phyloP scores from a whole-genome alignment of 2,797 vertebrate genomes.

The Tenualosa thibaudeaui region DNA sequence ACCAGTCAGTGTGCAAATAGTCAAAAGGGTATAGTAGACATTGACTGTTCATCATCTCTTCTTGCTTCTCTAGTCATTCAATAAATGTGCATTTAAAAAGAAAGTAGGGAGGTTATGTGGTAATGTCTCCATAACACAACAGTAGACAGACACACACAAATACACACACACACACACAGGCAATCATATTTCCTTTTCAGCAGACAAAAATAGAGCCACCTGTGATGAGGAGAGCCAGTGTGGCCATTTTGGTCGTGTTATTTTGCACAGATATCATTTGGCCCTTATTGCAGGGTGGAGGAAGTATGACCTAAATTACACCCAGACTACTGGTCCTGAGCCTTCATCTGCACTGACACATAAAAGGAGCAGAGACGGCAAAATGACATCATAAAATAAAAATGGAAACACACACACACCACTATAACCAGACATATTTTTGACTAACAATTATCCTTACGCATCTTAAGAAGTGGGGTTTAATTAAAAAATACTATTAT shows the following conservation, averaged over 20 bases:
- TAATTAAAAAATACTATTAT: background rate
- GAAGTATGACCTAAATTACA: constrained; percentile 13
- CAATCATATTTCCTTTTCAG: background rate
- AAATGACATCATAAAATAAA: constrained; percentile 28
- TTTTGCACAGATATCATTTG: background rate
- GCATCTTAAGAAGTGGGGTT: background rate
- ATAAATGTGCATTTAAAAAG: background rate
- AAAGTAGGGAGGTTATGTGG: background rate
- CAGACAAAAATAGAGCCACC: background rate
- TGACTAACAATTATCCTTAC: background rate
- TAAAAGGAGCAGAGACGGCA: background rate
- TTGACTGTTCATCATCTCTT: background rate
- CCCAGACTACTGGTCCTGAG: background rate
- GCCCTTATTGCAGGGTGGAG: constrained; percentile 11
- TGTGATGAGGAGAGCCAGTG: background rate
- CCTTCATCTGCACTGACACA: constrained; percentile 13
- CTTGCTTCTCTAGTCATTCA: background rate
- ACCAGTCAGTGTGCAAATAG: background rate
- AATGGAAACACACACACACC: constrained; percentile 41
- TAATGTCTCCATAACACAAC: background rate
- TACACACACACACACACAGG: background rate
- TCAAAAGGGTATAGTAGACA: background rate
- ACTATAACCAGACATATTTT: constrained; percentile 33
- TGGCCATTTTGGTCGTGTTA: background rate
- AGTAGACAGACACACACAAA: background rate